Conservation (phyloP, 2,113 vertebrate species). For the Siniperca chuatsi region DNA sequence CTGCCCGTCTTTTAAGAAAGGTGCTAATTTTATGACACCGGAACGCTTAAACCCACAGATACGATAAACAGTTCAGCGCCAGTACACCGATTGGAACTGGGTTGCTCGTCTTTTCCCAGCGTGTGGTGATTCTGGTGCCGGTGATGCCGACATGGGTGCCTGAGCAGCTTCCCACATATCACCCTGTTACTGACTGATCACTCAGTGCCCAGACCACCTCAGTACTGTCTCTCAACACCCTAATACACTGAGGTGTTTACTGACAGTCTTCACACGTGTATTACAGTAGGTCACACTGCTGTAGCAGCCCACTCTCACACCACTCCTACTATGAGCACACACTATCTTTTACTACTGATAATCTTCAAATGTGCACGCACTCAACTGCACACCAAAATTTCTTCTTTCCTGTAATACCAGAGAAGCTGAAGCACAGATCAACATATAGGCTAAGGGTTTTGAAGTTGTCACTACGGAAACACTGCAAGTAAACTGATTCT, state of each 20-base stretch:
- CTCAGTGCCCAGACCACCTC: slow-evolving; percentile 30
- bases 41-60: slow-evolving; percentile 78
- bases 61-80: slow-evolving; percentile 66
- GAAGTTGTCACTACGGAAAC: background rate
- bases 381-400: background rate
- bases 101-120: slow-evolving; percentile 20
- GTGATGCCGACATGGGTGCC: slow-evolving; percentile 19
- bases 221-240: slow-evolving; percentile 63
- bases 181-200: slow-evolving; percentile 46
- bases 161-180: slow-evolving; percentile 48
- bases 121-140: slow-evolving; percentile 21
- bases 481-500: background rate
- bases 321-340: slow-evolving; percentile 31
- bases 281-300: slow-evolving; percentile 51
- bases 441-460: background rate
- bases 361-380: slow-evolving; percentile 22
- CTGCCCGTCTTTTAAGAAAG: slow-evolving; percentile 76
- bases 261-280: slow-evolving; percentile 70
- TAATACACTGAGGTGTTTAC: slow-evolving; percentile 73
- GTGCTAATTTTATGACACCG: slow-evolving; percentile 85
- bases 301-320: slow-evolving; percentile 41
- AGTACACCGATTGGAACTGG: slow-evolving; percentile 27
- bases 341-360: slow-evolving; percentile 33
- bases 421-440: background rate
- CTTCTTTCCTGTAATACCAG: background rate